These are phyloP conservation scores for Cyprinodon variegatus DNA, from an alignment of 2,113 vertebrate genomes.

Conservation along the genomic window DNA sequence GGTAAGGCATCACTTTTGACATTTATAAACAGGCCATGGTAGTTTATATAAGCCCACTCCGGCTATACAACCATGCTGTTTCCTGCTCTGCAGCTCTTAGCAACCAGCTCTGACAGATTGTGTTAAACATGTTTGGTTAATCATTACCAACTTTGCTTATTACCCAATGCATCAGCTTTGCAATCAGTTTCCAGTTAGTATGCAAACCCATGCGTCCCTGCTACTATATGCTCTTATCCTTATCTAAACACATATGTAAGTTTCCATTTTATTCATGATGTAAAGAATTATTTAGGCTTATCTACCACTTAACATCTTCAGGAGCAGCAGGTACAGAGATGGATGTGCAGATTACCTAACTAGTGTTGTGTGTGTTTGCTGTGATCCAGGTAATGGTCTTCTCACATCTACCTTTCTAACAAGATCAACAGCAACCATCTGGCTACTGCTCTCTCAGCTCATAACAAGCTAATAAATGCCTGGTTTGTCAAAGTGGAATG, in stretches of 20 bases:
- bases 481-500: conserved; percentile 45
- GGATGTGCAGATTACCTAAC: conserved; percentile 2
- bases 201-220: conserved; percentile 30
- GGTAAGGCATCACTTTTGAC: conserved; percentile 8
- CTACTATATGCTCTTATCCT: not conserved
- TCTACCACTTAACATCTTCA: conserved; percentile 30
- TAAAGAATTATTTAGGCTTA: conserved; percentile 12
- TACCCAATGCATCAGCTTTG: conserved; percentile 36
- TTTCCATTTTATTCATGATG: conserved; percentile 23
- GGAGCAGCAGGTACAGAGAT: conserved; percentile 54
- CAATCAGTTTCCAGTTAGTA: conserved; percentile 22
- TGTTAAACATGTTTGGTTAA: conserved; percentile 58
- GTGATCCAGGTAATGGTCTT: conserved; percentile 72
- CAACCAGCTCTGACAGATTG: conserved; percentile 67
- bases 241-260: not conserved
- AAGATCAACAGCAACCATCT: conserved; percentile 81
- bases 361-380: conserved; percentile 55
- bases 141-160: conserved; percentile 75
- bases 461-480: conserved; percentile 67
- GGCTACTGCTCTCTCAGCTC: conserved; percentile 64
- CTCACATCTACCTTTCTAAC: conserved; percentile 71
- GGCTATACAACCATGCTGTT: conserved; percentile 40
- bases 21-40: conserved; percentile 3
- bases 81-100: conserved; percentile 64
- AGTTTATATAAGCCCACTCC: conserved; percentile 36